A percentile compares a stretch with the other conserved stretches of the same genome.
phyloP scores from a whole-genome alignment of 2,113 vertebrate species.

The Deroptyus accipitrinus region DNA sequence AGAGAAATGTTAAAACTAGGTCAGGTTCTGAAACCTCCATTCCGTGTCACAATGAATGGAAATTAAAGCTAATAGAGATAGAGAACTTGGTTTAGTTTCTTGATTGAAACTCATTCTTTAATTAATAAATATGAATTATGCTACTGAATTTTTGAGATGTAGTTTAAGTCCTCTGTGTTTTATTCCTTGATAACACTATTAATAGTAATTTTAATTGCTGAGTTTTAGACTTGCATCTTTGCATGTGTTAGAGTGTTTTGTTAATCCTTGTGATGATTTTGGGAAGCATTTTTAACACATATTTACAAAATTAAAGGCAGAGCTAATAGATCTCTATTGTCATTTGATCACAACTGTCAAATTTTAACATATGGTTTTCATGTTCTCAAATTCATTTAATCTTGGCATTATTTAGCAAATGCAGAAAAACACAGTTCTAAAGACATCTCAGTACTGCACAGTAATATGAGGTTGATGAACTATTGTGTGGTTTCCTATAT shows the following conservation, averaged over 20 bases:
- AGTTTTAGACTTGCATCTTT: background rate
- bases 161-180: background rate
- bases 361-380: conserved; percentile 66
- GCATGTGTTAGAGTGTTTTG: background rate
- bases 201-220: background rate
- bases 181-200: background rate
- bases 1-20: background rate
- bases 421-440: conserved; percentile 23
- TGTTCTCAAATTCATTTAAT: conserved; percentile 51
- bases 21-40: background rate
- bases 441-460: conserved; percentile 39
- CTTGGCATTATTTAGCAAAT: conserved; percentile 62
- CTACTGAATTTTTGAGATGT: background rate
- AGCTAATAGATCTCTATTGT: conserved; percentile 31
- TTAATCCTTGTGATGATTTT: conserved; percentile 29
- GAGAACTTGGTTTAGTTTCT: background rate
- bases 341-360: conserved; percentile 16
- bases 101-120: background rate
- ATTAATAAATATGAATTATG: background rate
- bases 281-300: conserved; percentile 46
- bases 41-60: background rate
- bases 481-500: conserved; percentile 3
- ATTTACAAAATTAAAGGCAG: conserved; percentile 31
- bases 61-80: background rate
- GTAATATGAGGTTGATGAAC: conserved; percentile 3